Percentiles rank a stretch among this genome's conserved stretches.
Conservation (phyloP, 2,797 vertebrate species). For the Cirrhinus molitorella region DNA sequence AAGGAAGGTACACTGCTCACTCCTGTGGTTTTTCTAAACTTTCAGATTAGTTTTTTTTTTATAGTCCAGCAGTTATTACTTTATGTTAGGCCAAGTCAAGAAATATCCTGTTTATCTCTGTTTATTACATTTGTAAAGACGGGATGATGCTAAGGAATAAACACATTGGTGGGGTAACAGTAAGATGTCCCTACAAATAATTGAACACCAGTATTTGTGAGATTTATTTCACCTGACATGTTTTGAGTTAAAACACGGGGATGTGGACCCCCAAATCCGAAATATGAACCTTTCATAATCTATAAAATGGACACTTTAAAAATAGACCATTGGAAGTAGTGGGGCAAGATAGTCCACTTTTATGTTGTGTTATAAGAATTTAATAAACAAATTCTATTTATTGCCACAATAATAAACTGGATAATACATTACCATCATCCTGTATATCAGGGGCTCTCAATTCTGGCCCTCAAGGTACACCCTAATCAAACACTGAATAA, state of each 20-base stretch:
- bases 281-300: too few species aligned
- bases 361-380: not conserved
- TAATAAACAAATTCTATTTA: not conserved
- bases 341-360: not conserved
- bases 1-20: not conserved
- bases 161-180: not conserved
- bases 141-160: not conserved
- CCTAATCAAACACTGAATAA: too few species aligned
- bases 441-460: too few species aligned
- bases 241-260: too few species aligned
- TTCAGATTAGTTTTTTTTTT: not conserved
- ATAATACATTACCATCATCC: not conserved
- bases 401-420: not conserved
- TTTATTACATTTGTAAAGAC: not conserved
- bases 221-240: not conserved
- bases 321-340: not conserved
- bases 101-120: not conserved
- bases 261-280: too few species aligned
- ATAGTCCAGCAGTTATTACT: not conserved
- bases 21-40: not conserved
- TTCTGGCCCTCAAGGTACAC: too few species aligned
- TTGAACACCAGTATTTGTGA: not conserved
- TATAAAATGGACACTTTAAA: too few species aligned
- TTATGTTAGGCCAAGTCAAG: not conserved
- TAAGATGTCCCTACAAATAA: not conserved